Evolutionary conservation across 92 coral and sea anemone genomes (phyloP).

Genomic region (Palythoa grandis): DNA sequence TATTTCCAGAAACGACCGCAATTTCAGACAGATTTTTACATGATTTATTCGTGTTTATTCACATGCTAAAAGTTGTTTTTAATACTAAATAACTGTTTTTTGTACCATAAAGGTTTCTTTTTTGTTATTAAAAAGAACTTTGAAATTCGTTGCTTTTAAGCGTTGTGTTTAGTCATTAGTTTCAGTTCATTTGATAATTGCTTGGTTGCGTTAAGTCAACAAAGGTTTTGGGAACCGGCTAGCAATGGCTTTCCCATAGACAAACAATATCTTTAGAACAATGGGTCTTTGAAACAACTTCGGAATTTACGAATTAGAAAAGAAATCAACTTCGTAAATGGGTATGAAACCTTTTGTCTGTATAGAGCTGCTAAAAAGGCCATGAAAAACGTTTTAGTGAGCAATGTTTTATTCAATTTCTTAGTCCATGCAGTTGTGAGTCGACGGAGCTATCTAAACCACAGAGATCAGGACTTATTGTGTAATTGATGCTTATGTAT

Average conservation of each 20-base stretch:
- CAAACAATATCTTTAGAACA: background rate
- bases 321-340: slow-evolving; percentile 6
- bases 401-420: too few species aligned
- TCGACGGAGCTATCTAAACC: background rate
- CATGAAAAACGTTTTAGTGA: too few species aligned
- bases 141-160: background rate
- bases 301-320: slow-evolving; percentile 9
- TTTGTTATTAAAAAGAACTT: background rate
- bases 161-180: background rate
- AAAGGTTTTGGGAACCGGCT: slow-evolving; percentile 31
- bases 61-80: background rate
- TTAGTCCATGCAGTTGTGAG: background rate
- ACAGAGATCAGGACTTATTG: background rate
- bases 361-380: slow-evolving; percentile 3
- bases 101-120: background rate
- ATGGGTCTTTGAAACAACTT: slow-evolving; percentile 16
- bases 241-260: slow-evolving; percentile 23
- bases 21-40: too few species aligned
- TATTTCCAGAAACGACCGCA: too few species aligned
- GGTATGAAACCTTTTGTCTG: slow-evolving; percentile 18
- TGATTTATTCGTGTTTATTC: too few species aligned
- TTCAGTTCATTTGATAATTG: too few species aligned
- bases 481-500: too few species aligned
- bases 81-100: background rate
- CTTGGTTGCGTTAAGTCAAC: slow-evolving; percentile 5